Conservation (phyloP, 2,888 invertebrate species). For the Caenorhabditis becei region DNA sequence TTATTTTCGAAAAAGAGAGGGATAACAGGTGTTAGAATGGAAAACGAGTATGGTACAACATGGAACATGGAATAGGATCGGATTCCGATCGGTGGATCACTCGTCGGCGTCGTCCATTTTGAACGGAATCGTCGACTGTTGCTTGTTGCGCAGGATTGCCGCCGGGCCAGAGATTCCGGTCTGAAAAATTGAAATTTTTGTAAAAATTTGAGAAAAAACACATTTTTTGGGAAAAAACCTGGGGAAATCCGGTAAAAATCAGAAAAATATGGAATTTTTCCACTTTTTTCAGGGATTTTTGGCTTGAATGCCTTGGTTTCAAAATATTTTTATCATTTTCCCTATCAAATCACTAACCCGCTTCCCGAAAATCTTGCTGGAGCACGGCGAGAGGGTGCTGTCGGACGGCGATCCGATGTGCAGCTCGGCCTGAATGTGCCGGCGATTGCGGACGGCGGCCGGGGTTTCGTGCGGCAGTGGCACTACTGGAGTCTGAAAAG, state of each 20-base stretch:
- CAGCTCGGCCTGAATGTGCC: slow-evolving; percentile 63
- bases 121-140: slow-evolving; percentile 70
- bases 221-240: background rate
- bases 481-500: slow-evolving; percentile 53
- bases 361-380: slow-evolving; percentile 68
- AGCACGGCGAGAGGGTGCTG: slow-evolving; percentile 71
- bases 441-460: slow-evolving; percentile 68
- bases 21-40: background rate
- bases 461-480: slow-evolving; percentile 67
- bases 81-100: background rate
- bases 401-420: slow-evolving; percentile 71
- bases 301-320: background rate
- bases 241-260: background rate
- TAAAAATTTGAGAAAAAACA: background rate
- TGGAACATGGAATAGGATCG: slow-evolving; percentile 35
- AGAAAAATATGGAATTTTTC: background rate
- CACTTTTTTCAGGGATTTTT: background rate
- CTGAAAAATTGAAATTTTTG: slow-evolving; percentile 50
- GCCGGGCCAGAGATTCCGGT: slow-evolving; percentile 64
- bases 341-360: slow-evolving; percentile 18
- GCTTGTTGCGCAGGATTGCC: slow-evolving; percentile 70
- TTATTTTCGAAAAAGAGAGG: background rate
- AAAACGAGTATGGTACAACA: slow-evolving; percentile 42
- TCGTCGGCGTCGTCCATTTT: slow-evolving; percentile 60
- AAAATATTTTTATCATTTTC: background rate